Evolutionary conservation across 2,797 vertebrate genomes (phyloP).

Genomic region (Megaceryle alcyon): DNA sequence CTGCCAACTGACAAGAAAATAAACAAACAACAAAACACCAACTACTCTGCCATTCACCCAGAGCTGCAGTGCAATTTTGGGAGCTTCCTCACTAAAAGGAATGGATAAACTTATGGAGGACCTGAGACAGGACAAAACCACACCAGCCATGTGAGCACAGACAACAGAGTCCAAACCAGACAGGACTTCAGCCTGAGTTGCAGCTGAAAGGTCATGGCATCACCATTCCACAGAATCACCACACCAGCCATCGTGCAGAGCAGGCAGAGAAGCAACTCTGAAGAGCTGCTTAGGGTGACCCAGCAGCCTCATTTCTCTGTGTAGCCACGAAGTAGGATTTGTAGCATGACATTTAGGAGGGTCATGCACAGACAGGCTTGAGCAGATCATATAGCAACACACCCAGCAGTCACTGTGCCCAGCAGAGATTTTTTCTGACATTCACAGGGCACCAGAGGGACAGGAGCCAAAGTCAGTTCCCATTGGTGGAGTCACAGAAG

Average conservation of each 20-base stretch:
- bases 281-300: rapidly evolving
- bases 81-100: background rate
- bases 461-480: background rate
- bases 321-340: background rate
- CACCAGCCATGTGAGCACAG: rapidly evolving
- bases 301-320: background rate
- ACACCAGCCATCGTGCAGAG: background rate
- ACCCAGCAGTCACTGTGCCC: background rate
- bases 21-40: background rate
- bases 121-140: background rate
- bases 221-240: background rate
- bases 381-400: background rate
- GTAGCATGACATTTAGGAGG: background rate
- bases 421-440: background rate
- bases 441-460: background rate
- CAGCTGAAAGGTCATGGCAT: background rate
- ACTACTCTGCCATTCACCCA: background rate
- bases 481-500: background rate
- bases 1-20: background rate
- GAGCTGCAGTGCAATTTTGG: background rate
- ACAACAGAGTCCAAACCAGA: background rate
- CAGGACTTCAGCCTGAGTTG: background rate
- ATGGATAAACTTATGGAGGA: background rate
- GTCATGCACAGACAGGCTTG: background rate
- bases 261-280: rapidly evolving